Evolutionary conservation across 2,797 vertebrate genomes (phyloP).

Genomic region (Aphelocoma californica): DNA sequence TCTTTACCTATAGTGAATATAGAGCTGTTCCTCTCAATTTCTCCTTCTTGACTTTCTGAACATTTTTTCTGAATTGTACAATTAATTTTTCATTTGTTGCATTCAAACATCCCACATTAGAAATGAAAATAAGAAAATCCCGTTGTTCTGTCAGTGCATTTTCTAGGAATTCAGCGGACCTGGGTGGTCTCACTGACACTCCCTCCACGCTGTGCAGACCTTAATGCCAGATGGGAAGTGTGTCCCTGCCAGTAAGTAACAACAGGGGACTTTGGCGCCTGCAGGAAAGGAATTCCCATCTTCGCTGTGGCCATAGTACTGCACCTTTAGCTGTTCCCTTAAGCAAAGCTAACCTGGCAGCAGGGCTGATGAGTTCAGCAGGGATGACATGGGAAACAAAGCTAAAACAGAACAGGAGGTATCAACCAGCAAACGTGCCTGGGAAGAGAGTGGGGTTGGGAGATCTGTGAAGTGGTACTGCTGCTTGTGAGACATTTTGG

Average conservation of each 20-base stretch:
- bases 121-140: neutral
- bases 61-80: neutral
- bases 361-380: neutral
- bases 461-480: neutral
- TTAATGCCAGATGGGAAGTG: neutral
- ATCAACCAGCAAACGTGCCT: neutral
- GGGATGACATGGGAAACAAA: neutral
- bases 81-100: neutral
- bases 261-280: neutral
- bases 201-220: neutral
- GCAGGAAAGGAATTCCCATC: neutral
- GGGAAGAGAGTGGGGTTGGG: neutral
- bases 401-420: neutral
- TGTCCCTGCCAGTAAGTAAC: neutral
- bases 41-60: neutral
- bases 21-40: neutral
- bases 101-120: neutral
- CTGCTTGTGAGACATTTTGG: neutral
- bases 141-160: neutral
- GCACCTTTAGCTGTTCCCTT: neutral
- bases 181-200: neutral
- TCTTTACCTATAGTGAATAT: neutral
- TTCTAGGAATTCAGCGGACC: neutral
- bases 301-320: neutral
- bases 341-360: neutral